A percentile compares a stretch with the other conserved stretches of the same genome.
These are phyloP conservation scores for Takifugu rubripes DNA, from an alignment of 2,797 vertebrate species.

Conservation along the genomic window DNA sequence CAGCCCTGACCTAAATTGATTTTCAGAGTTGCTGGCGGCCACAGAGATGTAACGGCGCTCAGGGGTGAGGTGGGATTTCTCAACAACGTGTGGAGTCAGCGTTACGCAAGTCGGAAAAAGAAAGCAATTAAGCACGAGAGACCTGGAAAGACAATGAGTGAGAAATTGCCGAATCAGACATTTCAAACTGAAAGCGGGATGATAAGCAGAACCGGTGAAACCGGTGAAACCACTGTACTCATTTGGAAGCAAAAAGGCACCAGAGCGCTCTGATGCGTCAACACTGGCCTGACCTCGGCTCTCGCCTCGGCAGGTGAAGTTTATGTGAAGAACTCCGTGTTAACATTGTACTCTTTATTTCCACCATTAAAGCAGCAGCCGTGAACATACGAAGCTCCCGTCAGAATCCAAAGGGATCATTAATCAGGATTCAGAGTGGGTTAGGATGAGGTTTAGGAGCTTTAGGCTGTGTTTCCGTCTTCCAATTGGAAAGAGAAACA, in stretches of 20 bases:
- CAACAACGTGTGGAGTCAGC: slow-evolving; percentile 8
- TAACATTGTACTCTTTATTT: too few relatives aligned
- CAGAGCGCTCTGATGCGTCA: too few relatives aligned
- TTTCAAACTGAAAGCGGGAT: slow-evolving; percentile 10
- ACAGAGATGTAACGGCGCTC: slow-evolving; percentile 9
- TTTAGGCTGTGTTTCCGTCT: too few relatives aligned
- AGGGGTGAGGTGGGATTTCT: slow-evolving; percentile 21
- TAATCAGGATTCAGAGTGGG: too few relatives aligned
- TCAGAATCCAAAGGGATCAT: too few relatives aligned
- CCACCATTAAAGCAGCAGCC: too few relatives aligned
- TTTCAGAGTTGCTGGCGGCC: slow-evolving; percentile 15
- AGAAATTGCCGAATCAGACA: slow-evolving; percentile 17
- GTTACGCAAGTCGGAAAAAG: slow-evolving; percentile 8
- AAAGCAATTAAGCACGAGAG: slow-evolving; percentile 11
- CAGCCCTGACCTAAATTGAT: slow-evolving; percentile 27
- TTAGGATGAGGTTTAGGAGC: too few relatives aligned
- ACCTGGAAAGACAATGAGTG: slow-evolving; percentile 9
- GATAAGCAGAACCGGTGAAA: slow-evolving; percentile 3
- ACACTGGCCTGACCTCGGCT: too few relatives aligned
- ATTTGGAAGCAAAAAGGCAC: slow-evolving; percentile 12
- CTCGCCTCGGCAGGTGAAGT: too few relatives aligned
- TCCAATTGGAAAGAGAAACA: too few relatives aligned
- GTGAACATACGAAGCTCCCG: too few relatives aligned
- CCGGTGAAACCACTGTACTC: slow-evolving; percentile 13
- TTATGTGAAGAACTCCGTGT: too few relatives aligned